Evolutionary conservation across 2,113 vertebrate genomes (phyloP).

Genomic region (Dipodomys spectabilis): DNA sequence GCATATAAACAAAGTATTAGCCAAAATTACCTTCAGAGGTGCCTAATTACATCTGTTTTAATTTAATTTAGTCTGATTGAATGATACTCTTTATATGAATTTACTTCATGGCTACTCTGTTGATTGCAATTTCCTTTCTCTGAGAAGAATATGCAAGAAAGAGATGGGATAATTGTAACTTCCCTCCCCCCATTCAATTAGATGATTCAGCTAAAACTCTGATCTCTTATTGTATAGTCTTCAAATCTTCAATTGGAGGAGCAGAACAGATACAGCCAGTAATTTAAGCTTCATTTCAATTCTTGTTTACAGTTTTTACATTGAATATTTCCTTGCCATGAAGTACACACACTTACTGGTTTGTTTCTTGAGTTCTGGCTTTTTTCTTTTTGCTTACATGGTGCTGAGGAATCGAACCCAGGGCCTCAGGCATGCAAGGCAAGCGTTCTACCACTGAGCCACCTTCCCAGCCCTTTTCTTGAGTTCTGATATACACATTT

Average conservation of each 20-base stretch:
- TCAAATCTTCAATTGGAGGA: background rate
- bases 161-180: slow-evolving; percentile 56
- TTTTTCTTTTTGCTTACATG: too few species aligned
- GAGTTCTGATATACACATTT: background rate
- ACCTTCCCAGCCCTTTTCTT: too few species aligned
- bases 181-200: background rate
- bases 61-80: slow-evolving; percentile 85
- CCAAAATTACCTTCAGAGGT: slow-evolving; percentile 82
- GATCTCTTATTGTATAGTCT: background rate
- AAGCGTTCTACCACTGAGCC: too few species aligned
- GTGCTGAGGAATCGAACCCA: too few species aligned
- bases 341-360: background rate
- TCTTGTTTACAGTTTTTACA: background rate
- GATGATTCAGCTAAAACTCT: background rate
- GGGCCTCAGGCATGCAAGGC: too few species aligned
- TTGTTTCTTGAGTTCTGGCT: background rate
- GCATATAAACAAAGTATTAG: slow-evolving; percentile 81
- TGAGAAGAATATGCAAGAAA: slow-evolving; percentile 57
- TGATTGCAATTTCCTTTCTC: slow-evolving; percentile 78
- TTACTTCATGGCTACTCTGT: slow-evolving; percentile 79
- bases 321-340: background rate
- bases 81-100: slow-evolving; percentile 82
- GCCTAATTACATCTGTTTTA: slow-evolving; percentile 84
- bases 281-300: background rate
- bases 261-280: background rate